A percentile compares a stretch with the other conserved stretches of the same genome.
Conservation (phyloP, 2,888 invertebrate genomes). For the Drosophila prolongata region DNA sequence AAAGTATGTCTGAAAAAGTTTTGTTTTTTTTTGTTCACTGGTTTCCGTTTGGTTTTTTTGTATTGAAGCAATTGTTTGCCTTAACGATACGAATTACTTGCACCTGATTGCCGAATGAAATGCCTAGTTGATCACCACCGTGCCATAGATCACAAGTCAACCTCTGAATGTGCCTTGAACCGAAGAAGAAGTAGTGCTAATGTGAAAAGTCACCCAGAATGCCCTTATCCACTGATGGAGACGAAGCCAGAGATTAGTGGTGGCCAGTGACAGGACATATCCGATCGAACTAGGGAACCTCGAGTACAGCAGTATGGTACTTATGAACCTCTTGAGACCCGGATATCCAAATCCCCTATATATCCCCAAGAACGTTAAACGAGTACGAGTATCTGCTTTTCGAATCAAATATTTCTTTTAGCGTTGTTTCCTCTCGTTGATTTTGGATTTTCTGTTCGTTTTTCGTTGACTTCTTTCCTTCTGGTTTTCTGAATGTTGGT, state of each 20-base stretch:
- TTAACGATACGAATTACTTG: constrained; percentile 60
- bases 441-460: constrained; percentile 28
- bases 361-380: constrained; percentile 17
- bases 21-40: constrained; percentile 9
- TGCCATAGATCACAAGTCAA: constrained; percentile 32
- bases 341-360: neutral
- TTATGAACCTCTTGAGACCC: constrained; percentile 2
- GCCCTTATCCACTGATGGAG: constrained; percentile 13
- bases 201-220: constrained; percentile 7
- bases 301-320: constrained; percentile 15
- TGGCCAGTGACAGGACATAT: constrained; percentile 5
- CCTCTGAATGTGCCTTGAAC: constrained; percentile 33
- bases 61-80: constrained; percentile 54
- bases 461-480: constrained; percentile 33
- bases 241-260: constrained; percentile 10
- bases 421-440: constrained; percentile 38
- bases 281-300: constrained; percentile 18
- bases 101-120: constrained; percentile 73
- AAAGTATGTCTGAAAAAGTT: constrained; percentile 27
- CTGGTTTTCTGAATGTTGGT: constrained; percentile 72
- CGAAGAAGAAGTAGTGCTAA: constrained; percentile 15
- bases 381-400: constrained; percentile 44
- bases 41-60: constrained; percentile 7
- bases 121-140: constrained; percentile 60
- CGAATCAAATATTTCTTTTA: constrained; percentile 37